Conservation (phyloP, 2,888 invertebrate species). For the Macrosoma leucophasiata region DNA sequence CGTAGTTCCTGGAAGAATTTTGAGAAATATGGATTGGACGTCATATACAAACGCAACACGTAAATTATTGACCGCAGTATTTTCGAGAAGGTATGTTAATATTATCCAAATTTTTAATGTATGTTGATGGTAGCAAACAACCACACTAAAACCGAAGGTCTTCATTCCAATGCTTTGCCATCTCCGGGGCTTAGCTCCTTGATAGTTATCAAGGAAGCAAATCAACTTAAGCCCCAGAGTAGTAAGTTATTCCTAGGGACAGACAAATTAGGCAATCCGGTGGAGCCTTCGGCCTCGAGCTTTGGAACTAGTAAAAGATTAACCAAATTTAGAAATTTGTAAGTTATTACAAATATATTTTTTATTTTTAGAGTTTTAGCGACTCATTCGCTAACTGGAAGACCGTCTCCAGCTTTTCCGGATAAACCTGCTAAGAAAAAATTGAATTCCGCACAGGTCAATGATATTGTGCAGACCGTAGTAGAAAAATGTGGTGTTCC, state of each 20-base stretch:
- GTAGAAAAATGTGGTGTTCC: slow-evolving; percentile 46
- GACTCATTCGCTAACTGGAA: slow-evolving; percentile 74
- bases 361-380: slow-evolving; percentile 55
- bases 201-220: no score
- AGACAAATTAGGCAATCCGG: no score
- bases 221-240: no score
- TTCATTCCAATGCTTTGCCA: no score
- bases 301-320: no score
- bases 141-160: no score
- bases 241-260: no score
- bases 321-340: no score
- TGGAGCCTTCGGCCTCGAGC: no score
- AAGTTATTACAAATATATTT: not conserved
- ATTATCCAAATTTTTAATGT: not conserved
- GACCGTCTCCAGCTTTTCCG: slow-evolving; percentile 70
- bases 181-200: no score
- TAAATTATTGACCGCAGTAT: slow-evolving; percentile 62
- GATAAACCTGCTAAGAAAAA: slow-evolving; percentile 51
- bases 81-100: slow-evolving; percentile 48
- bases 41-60: slow-evolving; percentile 68
- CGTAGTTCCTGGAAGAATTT: slow-evolving; percentile 37
- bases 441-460: slow-evolving; percentile 60
- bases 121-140: no score
- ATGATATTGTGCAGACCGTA: slow-evolving; percentile 71
- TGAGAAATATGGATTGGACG: slow-evolving; percentile 63